Evolutionary conservation across 2,888 invertebrate species (phyloP).

Genomic region (Pasiphila rectangulata): DNA sequence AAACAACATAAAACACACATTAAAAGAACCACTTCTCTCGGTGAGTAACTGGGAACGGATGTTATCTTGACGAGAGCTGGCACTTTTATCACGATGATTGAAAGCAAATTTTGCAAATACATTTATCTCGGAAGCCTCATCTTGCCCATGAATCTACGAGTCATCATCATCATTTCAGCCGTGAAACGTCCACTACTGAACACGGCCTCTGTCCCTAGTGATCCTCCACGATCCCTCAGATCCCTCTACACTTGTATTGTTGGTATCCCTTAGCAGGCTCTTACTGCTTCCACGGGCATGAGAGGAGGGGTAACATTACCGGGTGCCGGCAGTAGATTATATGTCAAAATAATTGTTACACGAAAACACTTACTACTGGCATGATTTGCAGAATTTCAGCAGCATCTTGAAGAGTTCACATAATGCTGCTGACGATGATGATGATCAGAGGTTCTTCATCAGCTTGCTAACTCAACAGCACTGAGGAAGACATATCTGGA

Average conservation of each 20-base stretch:
- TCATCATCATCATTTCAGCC: too few relatives aligned
- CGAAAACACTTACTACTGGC: conserved; percentile 78
- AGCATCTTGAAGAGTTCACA: conserved; percentile 60
- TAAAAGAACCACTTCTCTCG: not conserved
- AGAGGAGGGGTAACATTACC: too few relatives aligned
- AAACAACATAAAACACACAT: conserved; percentile 27
- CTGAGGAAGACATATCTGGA: conserved; percentile 18
- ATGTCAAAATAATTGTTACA: too few relatives aligned
- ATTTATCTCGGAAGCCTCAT: conserved; percentile 9
- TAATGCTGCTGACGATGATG: conserved; percentile 31
- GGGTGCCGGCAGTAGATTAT: too few relatives aligned
- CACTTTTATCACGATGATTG: conserved; percentile 27
- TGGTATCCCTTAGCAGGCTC: too few relatives aligned
- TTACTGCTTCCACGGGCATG: too few relatives aligned
- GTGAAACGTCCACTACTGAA: too few relatives aligned
- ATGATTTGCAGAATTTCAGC: conserved; percentile 77
- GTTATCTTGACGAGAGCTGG: conserved; percentile 24
- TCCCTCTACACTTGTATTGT: too few relatives aligned
- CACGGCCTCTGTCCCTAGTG: too few relatives aligned
- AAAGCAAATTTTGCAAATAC: conserved; percentile 28
- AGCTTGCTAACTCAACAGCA: conserved; percentile 4
- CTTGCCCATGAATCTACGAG: not conserved
- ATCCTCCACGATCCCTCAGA: too few relatives aligned
- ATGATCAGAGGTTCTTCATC: conserved; percentile 5
- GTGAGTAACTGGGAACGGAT: not conserved